Percentiles rank a stretch among this genome's conserved stretches.
phyloP scores from a whole-genome alignment of 2,888 invertebrate species.

The Odontomyia ornata region DNA sequence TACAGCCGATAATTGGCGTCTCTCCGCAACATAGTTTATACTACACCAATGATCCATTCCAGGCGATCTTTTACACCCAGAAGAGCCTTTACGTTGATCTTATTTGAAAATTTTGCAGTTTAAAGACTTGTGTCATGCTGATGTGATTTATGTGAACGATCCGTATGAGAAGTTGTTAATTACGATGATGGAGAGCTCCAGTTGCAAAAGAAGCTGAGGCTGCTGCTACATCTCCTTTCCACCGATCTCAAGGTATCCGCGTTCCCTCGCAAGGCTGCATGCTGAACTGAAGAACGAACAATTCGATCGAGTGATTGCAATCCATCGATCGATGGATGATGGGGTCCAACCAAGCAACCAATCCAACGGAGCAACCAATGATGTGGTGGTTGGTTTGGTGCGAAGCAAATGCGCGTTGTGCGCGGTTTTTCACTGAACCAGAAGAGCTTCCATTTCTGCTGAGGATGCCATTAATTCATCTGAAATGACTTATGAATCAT shows the following conservation, averaged over 20 bases:
- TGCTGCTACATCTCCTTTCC: conserved; percentile 30
- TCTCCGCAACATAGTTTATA: too few species aligned
- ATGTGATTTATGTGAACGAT: conserved; percentile 45
- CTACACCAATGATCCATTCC: not conserved
- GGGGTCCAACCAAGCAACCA: not conserved
- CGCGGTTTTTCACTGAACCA: conserved; percentile 12
- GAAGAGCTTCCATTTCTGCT: conserved; percentile 43
- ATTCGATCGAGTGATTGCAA: conserved; percentile 22
- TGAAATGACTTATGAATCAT: conserved; percentile 34
- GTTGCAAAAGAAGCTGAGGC: conserved; percentile 37
- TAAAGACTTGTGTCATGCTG: conserved; percentile 45
- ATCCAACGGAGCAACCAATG: not conserved
- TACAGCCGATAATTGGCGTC: too few species aligned
- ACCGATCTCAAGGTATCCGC: not conserved
- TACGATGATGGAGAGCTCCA: conserved; percentile 46
- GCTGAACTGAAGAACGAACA: not conserved
- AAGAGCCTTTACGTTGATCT: not conserved
- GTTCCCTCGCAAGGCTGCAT: not conserved
- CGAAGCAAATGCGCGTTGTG: not conserved
- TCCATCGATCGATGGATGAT: conserved; percentile 26
- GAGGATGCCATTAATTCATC: conserved; percentile 32
- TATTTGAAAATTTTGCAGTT: conserved; percentile 12
- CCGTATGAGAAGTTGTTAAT: conserved; percentile 46
- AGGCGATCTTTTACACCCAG: not conserved
- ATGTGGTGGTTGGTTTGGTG: not conserved